Evolutionary conservation across 2,113 vertebrate genomes (phyloP), one percentile per base, ranked within the genome.

Genomic region (Paratilapia polleni): DNA sequence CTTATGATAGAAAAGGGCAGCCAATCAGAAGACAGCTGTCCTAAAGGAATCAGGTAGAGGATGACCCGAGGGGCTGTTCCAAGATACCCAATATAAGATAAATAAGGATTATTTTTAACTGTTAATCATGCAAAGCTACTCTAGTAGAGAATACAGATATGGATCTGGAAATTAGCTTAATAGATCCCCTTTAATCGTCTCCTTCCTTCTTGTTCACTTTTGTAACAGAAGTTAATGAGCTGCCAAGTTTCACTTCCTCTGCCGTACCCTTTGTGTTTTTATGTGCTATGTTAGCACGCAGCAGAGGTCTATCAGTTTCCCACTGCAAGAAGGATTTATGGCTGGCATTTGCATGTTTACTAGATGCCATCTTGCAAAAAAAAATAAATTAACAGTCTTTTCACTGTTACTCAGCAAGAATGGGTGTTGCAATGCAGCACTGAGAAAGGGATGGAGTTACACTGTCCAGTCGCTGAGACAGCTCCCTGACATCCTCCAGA

Each of bases 361-460:
- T 49, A 87, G 88, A 92, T 74, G 88, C 74, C 81, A 4, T 87
- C 52, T 81, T 38, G 80, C 43, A 78, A 52, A 80, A 80, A 54
- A 8, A 73, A 73, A 54, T 54, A 28, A 31, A 73, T 73, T 28
- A 54, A 73, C 1, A 1, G 24, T 24, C 64, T 80, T 84, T 82
- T 87, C 41, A 4, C 60, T 78, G 88, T 90, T 90, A 91, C 88
- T 93, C 92, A 89, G 91, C 89, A 93, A 84, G 81, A 88, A 85
- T 4, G 26, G 61, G 57, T 88, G 91, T 91, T 88, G 91, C 91
- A 92, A 87, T 91, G 92, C 91, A 91, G 90, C 91, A 91, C 78
- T 4, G 62, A 84, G 66, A 76, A 58, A 1, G 24, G 43, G 75
- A 68, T 84, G 77, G 78, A 70, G 77, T 86, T 89, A 86, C 90